Base-by-base conservation (phyloP, 2,888 invertebrate species). In the Drosophila yooni region DNA sequence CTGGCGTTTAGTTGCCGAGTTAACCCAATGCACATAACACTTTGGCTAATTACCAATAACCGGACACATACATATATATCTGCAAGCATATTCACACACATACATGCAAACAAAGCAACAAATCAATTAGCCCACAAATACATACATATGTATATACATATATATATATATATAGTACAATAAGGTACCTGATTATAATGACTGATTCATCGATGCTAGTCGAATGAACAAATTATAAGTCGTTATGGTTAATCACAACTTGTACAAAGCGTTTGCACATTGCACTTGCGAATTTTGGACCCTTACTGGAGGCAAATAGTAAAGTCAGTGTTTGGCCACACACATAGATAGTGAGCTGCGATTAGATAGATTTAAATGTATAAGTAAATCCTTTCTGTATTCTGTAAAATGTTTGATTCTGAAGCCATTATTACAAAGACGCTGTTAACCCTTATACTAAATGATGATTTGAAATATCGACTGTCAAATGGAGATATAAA, bases 21-120 rank as follows among this genome's bases (percentile, higher is more conserved):
- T 82, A 79, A 67, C 79, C 80, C 70, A 88, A 81, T 88, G 89
- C 87, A 78, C 71, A 78, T 86, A 75, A 81, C 88, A 85, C 87
- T 83, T 74, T 75, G 79, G 52, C 70, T 86, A 88, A 88, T 84
- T 88, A 70, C 60, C 77, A 70, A 70, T 73, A 69, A 68, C 65
- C 74, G 74, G 66, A 62, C 65, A 66, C 27, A 46, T 5, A 52
- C 15, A 43, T 6, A 33, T 5, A 46, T 5, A 36, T 36, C n/a
- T n/a, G n/a, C n/a, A n/a, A n/a, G n/a, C n/a, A n/a, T n/a, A n/a
- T n/a, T n/a, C n/a, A n/a, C n/a, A n/a, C n/a, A n/a, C n/a, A 27
- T 13, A 33, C 52, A 27, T 4, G 8, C 8, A 33, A n/a, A 15
- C 27, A 11, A n/a, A 33, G 18, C 11, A 11, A 43, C 2, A 43